Conservation (phyloP, 2,797 vertebrate species). For the Macropus fuliginosus region DNA sequence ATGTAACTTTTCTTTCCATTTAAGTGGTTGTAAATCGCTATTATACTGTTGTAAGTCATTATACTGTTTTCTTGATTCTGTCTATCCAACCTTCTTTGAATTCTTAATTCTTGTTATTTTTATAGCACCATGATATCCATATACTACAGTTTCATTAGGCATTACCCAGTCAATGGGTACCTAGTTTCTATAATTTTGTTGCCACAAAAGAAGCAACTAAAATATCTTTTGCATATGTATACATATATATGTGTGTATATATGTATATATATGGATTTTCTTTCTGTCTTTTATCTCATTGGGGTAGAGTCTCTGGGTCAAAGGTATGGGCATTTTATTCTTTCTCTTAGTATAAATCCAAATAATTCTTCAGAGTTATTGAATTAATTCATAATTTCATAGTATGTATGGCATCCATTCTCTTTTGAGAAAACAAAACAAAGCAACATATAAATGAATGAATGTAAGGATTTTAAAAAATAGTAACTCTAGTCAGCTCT, state of each 20-base stretch:
- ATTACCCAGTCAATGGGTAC: not conserved
- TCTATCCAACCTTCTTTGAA: not conserved
- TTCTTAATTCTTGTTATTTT: not conserved
- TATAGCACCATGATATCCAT: not conserved
- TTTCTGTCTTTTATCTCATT: not conserved
- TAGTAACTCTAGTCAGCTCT: not conserved
- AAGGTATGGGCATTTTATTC: not conserved
- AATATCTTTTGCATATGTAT: not conserved
- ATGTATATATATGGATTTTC: no score
- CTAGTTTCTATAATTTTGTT: not conserved
- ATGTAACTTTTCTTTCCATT: not conserved
- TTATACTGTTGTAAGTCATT: not conserved
- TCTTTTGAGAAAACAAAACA: not conserved
- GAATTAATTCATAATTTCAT: not conserved
- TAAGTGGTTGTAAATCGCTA: not conserved
- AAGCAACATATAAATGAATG: not conserved
- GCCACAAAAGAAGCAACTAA: not conserved
- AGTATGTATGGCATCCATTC: not conserved
- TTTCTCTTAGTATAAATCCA: not conserved
- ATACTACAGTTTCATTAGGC: not conserved
- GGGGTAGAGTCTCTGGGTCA: not conserved
- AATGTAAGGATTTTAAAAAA: not conserved
- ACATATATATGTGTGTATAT: no score
- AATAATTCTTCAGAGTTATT: not conserved
- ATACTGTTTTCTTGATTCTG: not conserved